Percentiles rank a stretch among this genome's conserved stretches.
phyloP scores from a whole-genome alignment of 2,113 vertebrate species.

The Mobula hypostoma region DNA sequence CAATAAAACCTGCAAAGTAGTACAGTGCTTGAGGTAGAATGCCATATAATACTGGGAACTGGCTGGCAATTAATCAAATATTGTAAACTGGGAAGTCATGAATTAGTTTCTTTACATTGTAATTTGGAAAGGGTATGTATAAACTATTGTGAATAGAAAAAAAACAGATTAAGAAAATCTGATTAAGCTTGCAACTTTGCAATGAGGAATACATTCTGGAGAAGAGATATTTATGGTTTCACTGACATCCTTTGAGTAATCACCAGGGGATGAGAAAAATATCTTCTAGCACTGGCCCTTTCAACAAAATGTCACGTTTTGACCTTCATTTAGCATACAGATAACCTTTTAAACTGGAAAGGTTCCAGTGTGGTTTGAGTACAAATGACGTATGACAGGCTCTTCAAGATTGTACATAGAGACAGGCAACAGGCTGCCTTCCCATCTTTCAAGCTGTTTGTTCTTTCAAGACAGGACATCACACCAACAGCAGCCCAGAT shows the following conservation, averaged over 20 bases:
- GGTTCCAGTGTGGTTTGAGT: conserved; percentile 12
- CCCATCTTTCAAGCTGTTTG: neutral
- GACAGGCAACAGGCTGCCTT: neutral
- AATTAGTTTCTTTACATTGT: neutral
- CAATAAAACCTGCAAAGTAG: conserved; percentile 21
- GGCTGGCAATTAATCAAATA: conserved; percentile 11
- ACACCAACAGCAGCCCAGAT: neutral
- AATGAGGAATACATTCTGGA: neutral
- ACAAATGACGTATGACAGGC: conserved; percentile 8
- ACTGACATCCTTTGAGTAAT: neutral
- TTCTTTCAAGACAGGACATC: neutral
- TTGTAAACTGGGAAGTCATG: neutral
- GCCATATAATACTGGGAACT: neutral
- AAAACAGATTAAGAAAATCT: neutral
- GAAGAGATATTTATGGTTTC: neutral
- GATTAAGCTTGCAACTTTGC: neutral
- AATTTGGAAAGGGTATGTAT: neutral
- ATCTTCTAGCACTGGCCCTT: neutral
- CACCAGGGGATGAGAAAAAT: conserved; percentile 8
- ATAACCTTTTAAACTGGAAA: conserved; percentile 33
- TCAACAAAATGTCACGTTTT: conserved; percentile 30
- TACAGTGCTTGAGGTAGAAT: neutral
- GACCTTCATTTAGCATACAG: conserved; percentile 35
- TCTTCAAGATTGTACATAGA: neutral
- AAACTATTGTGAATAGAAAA: neutral